Conservation (phyloP, 2,888 invertebrate species). For the Fabriciana adippe region DNA sequence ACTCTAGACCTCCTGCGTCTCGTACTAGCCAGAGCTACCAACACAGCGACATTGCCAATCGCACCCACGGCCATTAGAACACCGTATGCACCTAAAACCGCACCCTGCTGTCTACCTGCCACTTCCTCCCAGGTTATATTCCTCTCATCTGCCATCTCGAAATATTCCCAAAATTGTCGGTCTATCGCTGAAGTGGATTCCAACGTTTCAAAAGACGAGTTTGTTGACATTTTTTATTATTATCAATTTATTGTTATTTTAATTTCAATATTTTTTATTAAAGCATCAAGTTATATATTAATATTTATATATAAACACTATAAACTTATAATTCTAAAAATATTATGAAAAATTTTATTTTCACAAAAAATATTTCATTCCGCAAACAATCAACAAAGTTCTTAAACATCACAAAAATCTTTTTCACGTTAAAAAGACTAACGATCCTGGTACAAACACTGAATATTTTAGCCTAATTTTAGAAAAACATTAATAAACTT, state of each 20-base stretch:
- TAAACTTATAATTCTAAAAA: no score
- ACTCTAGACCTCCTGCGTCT: constrained; percentile 87
- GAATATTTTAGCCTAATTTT: not conserved
- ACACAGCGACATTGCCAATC: constrained; percentile 87
- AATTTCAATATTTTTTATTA: no score
- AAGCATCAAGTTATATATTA: no score
- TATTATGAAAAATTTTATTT: no score
- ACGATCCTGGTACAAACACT: not conserved
- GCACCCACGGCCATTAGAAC: constrained; percentile 85
- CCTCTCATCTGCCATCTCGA: constrained; percentile 47
- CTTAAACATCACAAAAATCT: no score
- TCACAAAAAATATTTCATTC: no score
- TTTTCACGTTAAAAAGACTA: not conserved
- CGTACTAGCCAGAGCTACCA: constrained; percentile 84
- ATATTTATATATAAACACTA: no score
- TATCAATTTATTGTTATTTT: not conserved
- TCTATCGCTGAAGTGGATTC: constrained; percentile 45
- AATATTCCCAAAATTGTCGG: constrained; percentile 67
- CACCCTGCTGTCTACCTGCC: constrained; percentile 55
- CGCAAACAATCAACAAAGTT: no score
- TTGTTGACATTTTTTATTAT: constrained; percentile 4
- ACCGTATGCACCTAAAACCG: constrained; percentile 84
- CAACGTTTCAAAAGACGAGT: not conserved
- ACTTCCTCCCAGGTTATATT: constrained; percentile 41
- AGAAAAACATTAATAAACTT: not conserved